Conservation (phyloP, 2,888 invertebrate species). For the Pyrocoelia pectoralis region DNA sequence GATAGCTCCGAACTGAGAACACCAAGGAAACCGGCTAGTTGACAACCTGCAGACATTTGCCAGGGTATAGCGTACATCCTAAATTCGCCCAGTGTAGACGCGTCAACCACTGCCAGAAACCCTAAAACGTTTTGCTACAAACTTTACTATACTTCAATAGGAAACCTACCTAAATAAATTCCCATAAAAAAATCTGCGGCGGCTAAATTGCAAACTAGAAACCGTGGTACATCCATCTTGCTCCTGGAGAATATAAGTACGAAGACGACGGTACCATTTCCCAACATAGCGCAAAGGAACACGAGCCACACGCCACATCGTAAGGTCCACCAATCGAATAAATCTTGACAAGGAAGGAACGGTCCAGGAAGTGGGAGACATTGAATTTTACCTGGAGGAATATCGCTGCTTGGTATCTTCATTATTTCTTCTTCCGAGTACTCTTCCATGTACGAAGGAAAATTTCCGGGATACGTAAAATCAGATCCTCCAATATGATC, state of each 20-base stretch:
- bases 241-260: constrained; percentile 90
- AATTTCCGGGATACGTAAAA: constrained; percentile 73
- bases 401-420: constrained; percentile 50
- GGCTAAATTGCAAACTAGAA: constrained; percentile 95
- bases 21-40: constrained; percentile 93
- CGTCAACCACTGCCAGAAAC: constrained; percentile 94
- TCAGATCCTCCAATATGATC: constrained; percentile 74
- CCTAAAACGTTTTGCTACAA: too few species aligned
- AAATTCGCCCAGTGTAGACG: constrained; percentile 94
- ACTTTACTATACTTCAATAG: too few species aligned
- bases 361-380: constrained; percentile 91
- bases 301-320: constrained; percentile 98
- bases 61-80: constrained; percentile 96
- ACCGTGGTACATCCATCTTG: constrained; percentile 96
- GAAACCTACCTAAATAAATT: constrained; percentile 77
- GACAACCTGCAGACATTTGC: constrained; percentile 95
- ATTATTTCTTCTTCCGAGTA: constrained; percentile 70
- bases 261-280: constrained; percentile 95
- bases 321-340: constrained; percentile 98
- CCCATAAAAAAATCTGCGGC: constrained; percentile 99
- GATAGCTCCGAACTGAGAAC: constrained; percentile 93
- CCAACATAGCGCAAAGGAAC: constrained; percentile 92
- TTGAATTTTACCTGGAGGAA: constrained; percentile 65
- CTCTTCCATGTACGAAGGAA: constrained; percentile 76
- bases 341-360: constrained; percentile 93